Evolutionary conservation across 2,113 vertebrate genomes (phyloP).

Genomic region (Capra hircus): DNA sequence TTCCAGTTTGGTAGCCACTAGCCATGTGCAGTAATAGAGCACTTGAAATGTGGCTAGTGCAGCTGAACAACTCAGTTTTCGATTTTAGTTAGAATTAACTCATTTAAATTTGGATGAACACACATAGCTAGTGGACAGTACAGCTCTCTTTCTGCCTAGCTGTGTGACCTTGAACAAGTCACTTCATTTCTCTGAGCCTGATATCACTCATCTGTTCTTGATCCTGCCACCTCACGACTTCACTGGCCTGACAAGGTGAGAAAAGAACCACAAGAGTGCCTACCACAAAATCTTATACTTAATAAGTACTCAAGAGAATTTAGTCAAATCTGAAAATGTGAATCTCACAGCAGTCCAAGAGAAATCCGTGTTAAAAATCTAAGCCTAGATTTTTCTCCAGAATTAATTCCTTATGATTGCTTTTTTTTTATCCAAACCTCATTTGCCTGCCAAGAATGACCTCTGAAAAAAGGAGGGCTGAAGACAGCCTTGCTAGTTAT

Average conservation of each 20-base stretch:
- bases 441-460: slow-evolving; percentile 48
- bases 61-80: neutral
- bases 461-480: neutral
- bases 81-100: neutral
- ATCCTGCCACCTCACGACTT: neutral
- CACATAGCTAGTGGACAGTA: neutral
- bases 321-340: slow-evolving; percentile 4
- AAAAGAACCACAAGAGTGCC: neutral
- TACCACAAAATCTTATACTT: neutral
- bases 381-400: slow-evolving; percentile 14
- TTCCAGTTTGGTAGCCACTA: neutral
- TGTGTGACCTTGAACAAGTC: neutral
- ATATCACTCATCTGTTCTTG: neutral
- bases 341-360: neutral
- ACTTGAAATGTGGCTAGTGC: neutral
- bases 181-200: neutral
- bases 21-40: accelerated
- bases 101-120: neutral
- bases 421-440: slow-evolving; percentile 7
- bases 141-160: neutral
- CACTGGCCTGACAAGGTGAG: neutral
- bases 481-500: neutral
- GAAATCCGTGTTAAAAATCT: slow-evolving; percentile 29
- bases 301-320: neutral
- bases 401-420: slow-evolving; percentile 41